Percentiles rank a stretch among this genome's conserved stretches.
phyloP scores from a whole-genome alignment of 2,797 vertebrate species.

The Girardinus metallicus region DNA sequence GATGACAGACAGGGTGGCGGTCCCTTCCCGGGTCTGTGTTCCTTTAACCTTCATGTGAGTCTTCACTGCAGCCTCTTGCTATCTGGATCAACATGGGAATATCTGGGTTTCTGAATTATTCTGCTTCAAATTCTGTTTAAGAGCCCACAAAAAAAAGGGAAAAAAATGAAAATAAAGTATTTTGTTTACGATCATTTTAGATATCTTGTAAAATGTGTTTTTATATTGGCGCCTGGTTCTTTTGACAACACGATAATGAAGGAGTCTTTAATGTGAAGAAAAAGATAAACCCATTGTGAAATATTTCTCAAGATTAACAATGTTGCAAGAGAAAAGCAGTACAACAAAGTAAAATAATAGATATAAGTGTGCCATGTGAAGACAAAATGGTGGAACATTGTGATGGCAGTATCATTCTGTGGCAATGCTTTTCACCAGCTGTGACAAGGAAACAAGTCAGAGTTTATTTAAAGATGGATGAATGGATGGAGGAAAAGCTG shows the following conservation, averaged over 20 bases:
- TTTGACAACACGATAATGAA: neutral
- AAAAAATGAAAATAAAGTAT: neutral
- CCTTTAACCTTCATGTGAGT: neutral
- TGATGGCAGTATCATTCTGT: neutral
- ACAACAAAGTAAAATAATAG: neutral
- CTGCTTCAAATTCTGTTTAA: neutral
- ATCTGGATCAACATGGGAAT: neutral
- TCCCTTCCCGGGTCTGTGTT: conserved; percentile 7
- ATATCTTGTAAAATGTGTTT: neutral
- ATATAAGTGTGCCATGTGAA: neutral
- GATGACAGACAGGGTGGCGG: conserved; percentile 17
- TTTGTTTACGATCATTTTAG: too few relatives aligned
- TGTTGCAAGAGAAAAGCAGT: neutral
- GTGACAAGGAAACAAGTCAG: neutral
- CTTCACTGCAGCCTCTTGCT: neutral
- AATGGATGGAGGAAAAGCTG: neutral
- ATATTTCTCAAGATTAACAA: neutral
- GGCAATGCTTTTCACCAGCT: neutral
- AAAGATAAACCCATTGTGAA: neutral
- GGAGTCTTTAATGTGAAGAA: neutral
- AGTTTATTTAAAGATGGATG: neutral
- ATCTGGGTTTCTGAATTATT: neutral
- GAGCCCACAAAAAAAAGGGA: neutral
- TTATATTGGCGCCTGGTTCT: neutral
- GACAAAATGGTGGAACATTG: neutral